Evolutionary conservation across 30 jellyfish, hydroid and myxozoan species (phyloP), one percentile per base, ranked within the genome.

Genomic region (Morbakka virulenta): DNA sequence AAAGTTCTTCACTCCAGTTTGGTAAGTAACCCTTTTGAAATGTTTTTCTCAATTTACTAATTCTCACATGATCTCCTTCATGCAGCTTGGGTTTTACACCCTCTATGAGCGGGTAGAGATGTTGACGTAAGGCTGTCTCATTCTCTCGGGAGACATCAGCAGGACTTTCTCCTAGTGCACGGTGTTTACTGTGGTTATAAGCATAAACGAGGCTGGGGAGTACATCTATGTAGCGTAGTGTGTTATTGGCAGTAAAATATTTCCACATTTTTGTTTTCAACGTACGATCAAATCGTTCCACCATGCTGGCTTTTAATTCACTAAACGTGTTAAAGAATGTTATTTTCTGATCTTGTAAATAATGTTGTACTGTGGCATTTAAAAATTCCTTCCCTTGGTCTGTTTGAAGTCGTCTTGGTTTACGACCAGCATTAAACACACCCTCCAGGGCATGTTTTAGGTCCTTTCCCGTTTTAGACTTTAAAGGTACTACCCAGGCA

Each of bases 11-110:
- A 35, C 79, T 80, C 27, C 25, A 68, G 22, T 61, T 52, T 28
- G 50, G 50, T 33, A 67, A 69, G 32, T 80, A 80, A 29, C 92
- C 85, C 48, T 80, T 80, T 50, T 65, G 31, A 52, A 80, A 80
- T 63, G 61, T 67, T 33, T 61, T 50, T 50, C 79, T 64, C 53
- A 30, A 23, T 21, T 1, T 22, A 52, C 79, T 80, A 14, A 68
- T 26, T 52, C 87, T 9, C 32, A 68, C 87, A 48, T 32, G 21
- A 50, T 80, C 86, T 1, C 86, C 86, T n/a, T n/a, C n/a, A n/a
- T n/a, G n/a, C n/a, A n/a, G n/a, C n/a, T n/a, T n/a, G n/a, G n/a
- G n/a, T n/a, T n/a, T n/a, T n/a, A n/a, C n/a, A n/a, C n/a, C n/a
- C n/a, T n/a, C n/a, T n/a, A n/a, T n/a, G n/a, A n/a, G n/a, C n/a